These are phyloP conservation scores for Thelaira solivaga DNA, from an alignment of 2,888 invertebrate species.

Conservation along the genomic window DNA sequence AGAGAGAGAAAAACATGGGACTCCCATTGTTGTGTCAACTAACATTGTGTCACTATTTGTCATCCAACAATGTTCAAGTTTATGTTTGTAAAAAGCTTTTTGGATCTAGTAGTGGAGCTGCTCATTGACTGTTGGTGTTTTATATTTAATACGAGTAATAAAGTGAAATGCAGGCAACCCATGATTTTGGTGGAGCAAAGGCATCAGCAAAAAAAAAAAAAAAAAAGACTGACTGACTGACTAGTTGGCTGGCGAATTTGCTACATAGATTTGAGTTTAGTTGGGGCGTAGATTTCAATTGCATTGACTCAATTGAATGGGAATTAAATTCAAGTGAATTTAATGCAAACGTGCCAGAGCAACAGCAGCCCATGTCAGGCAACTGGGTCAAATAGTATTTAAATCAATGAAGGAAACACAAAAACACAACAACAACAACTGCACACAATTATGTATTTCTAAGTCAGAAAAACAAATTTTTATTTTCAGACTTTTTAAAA, in stretches of 20 bases:
- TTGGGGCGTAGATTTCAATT: slow-evolving; percentile 37
- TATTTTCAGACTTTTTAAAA: too few species aligned
- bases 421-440: slow-evolving; percentile 4
- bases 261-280: background rate
- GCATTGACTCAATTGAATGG: slow-evolving; percentile 60
- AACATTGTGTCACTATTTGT: slow-evolving; percentile 63
- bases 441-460: slow-evolving; percentile 22
- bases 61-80: slow-evolving; percentile 51
- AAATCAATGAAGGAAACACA: slow-evolving; percentile 24
- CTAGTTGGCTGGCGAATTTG: background rate
- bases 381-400: slow-evolving; percentile 61
- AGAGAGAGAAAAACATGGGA: too few species aligned
- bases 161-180: background rate
- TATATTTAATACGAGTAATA: background rate
- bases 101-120: slow-evolving; percentile 2
- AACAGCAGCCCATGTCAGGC: slow-evolving; percentile 43
- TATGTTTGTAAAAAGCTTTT: slow-evolving; percentile 31
- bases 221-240: background rate
- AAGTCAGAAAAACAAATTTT: slow-evolving; percentile 4
- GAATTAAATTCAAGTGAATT: slow-evolving; percentile 61
- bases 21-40: slow-evolving; percentile 62
- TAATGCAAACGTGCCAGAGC: slow-evolving; percentile 53
- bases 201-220: background rate
- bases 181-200: background rate
- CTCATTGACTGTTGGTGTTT: slow-evolving; percentile 2